Base-by-base conservation (phyloP, 2,113 vertebrate genomes). In the Protobothrops mucrosquamatus region DNA sequence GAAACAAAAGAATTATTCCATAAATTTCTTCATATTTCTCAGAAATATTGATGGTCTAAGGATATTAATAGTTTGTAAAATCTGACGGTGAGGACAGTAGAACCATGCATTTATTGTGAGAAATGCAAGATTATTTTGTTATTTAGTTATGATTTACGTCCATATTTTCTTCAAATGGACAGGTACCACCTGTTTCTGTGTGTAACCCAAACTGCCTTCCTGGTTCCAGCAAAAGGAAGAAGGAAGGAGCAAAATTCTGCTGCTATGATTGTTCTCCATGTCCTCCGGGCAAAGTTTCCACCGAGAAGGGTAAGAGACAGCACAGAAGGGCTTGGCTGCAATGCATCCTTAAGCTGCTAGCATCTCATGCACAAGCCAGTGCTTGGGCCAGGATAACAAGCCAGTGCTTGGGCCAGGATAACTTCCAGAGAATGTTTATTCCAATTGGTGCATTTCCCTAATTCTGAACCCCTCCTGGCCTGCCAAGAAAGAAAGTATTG, bases 241-340 rank as follows among this genome's bases (percentile, higher is more conserved):
- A 85, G 23, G 90, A 91, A n/a, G 90, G 69, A 11, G 64, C 1
- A 18, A 43, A 43, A 56, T 85, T 90, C 43, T 90, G 89, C 57
- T 90, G 89, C 39, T 90, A 90, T n/a, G 89, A 90, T 64, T 90
- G 89, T 90, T 59, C 57, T n/a, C 24, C 89, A 29, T 90, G 89
- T 69, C 89, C 61, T 10, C 29, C 52, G 24, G 89, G 48, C 48
- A 91, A 74, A 56, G 34, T 91, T 81, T 51, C 89, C 34, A 2
- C 18, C 5, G 18, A 74, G 29, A 74, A 34, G 20, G 61, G 89
- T 91, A 81, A 91, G 61, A 52, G 6, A 54, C 9, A 12, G 24
- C 23, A 29, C 23, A 48, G 18, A 85, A 48, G 8, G 18, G 81
- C 1, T 85, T 43, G 26, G 8, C 81, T 43, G 81, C 6, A 43